Evolutionary conservation across 2,888 invertebrate species (phyloP).

Genomic region (Bimastos eiseni): DNA sequence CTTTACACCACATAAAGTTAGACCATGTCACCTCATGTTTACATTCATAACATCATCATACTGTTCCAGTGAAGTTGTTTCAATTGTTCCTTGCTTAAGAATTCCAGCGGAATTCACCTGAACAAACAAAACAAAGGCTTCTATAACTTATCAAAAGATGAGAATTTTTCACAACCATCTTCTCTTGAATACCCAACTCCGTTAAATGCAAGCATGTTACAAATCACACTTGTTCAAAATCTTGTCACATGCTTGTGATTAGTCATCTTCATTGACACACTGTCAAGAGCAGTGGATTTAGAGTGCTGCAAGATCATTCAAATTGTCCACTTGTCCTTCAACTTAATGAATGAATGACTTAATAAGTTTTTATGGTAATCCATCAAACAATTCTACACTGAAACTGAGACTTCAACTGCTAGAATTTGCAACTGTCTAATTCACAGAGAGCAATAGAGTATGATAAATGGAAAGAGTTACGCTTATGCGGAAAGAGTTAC

Average conservation of each 20-base stretch:
- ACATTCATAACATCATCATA: slow-evolving; percentile 86
- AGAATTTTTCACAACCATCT: neutral
- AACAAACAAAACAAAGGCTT: neutral
- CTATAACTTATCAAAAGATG: neutral
- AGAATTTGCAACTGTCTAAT: neutral
- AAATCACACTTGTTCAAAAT: neutral
- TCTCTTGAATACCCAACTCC: neutral
- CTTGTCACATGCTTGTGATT: neutral
- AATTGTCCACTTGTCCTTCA: too few relatives aligned
- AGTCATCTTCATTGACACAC: too few relatives aligned
- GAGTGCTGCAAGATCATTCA: too few relatives aligned
- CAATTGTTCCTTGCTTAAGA: slow-evolving; percentile 79
- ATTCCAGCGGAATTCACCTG: slow-evolving; percentile 80
- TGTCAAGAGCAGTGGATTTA: too few relatives aligned
- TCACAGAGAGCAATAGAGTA: neutral
- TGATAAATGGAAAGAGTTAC: neutral
- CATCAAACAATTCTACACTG: neutral
- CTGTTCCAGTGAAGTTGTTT: slow-evolving; percentile 81
- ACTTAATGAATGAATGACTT: too few relatives aligned
- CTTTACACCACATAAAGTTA: neutral
- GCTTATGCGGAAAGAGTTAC: neutral
- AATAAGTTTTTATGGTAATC: too few relatives aligned
- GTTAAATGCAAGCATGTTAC: neutral
- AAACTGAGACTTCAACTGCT: neutral
- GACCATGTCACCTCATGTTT: slow-evolving; percentile 74